phyloP scores from a whole-genome alignment of 2,113 vertebrate species.

The Bettongia penicillata region DNA sequence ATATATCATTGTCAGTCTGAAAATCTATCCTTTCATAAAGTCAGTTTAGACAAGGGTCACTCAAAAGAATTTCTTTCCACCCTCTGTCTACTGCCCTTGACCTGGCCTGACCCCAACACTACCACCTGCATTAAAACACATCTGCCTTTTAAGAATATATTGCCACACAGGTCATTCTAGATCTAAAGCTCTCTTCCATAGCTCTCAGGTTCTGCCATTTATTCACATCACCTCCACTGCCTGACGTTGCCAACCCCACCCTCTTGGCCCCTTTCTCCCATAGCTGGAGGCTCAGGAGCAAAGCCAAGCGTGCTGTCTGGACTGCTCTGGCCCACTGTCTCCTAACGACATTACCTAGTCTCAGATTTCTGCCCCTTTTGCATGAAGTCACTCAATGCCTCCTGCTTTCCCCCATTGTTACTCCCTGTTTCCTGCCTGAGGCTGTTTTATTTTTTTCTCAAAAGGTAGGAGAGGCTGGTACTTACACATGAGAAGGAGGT shows the following conservation, averaged over 20 bases:
- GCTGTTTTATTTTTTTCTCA: neutral
- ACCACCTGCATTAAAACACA: neutral
- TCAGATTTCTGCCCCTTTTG: neutral
- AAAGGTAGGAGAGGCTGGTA: neutral
- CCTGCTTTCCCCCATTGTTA: neutral
- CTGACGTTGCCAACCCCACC: neutral
- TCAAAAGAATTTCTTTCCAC: neutral
- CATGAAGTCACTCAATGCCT: neutral
- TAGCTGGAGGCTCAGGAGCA: rapidly evolving
- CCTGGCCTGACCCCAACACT: neutral
- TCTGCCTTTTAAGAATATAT: neutral
- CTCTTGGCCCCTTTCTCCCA: neutral
- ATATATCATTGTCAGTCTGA: neutral
- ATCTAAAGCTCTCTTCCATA: neutral
- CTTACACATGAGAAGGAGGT: neutral
- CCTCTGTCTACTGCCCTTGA: neutral
- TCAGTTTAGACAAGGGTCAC: neutral
- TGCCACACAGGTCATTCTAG: neutral
- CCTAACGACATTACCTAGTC: neutral
- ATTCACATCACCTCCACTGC: neutral
- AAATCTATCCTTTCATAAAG: neutral
- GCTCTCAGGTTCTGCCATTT: neutral
- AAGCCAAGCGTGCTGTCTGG: neutral
- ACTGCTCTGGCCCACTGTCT: neutral
- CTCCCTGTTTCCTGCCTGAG: neutral